A percentile compares a stretch with the other conserved stretches of the same genome.
Conservation (phyloP, 1,140 invertebrate genomes). For the Drosophila pallidifrons region DNA sequence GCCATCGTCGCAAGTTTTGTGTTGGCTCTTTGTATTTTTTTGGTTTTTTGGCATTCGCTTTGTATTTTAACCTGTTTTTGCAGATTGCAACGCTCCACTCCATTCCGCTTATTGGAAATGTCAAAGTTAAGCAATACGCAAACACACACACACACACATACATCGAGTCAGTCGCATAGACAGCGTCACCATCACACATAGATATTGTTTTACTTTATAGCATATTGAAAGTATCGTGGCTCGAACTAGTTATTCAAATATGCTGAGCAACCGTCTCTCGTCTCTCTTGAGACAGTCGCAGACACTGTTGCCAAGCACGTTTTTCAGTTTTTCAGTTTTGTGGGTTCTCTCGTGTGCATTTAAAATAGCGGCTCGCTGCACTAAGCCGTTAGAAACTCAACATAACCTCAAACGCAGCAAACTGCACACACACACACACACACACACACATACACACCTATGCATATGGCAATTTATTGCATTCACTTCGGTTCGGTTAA, state of each 20-base stretch:
- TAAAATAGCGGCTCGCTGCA: slow-evolving; percentile 69
- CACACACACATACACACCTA: slow-evolving; percentile 3
- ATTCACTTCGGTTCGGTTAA: slow-evolving; percentile 36
- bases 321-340: slow-evolving; percentile 73
- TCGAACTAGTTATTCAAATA: slow-evolving; percentile 80
- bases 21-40: slow-evolving; percentile 19
- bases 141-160: slow-evolving; percentile 11
- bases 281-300: slow-evolving; percentile 38
- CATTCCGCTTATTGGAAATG: slow-evolving; percentile 66
- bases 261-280: slow-evolving; percentile 55
- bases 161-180: not conserved
- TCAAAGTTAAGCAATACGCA: slow-evolving; percentile 77
- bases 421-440: slow-evolving; percentile 21
- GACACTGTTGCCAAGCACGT: slow-evolving; percentile 76
- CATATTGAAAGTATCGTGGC: slow-evolving; percentile 79
- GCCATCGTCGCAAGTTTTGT: slow-evolving; percentile 40
- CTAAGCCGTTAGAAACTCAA: slow-evolving; percentile 71
- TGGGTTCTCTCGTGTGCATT: slow-evolving; percentile 72
- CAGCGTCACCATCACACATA: slow-evolving; percentile 13
- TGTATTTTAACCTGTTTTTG: slow-evolving; percentile 75
- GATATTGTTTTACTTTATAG: slow-evolving; percentile 58
- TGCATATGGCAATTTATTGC: slow-evolving; percentile 30
- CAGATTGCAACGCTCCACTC: slow-evolving; percentile 68
- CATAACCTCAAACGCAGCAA: slow-evolving; percentile 60
- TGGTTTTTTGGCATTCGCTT: slow-evolving; percentile 61